Conservation (phyloP, 2,888 invertebrate species). For the Ophion ellenae region DNA sequence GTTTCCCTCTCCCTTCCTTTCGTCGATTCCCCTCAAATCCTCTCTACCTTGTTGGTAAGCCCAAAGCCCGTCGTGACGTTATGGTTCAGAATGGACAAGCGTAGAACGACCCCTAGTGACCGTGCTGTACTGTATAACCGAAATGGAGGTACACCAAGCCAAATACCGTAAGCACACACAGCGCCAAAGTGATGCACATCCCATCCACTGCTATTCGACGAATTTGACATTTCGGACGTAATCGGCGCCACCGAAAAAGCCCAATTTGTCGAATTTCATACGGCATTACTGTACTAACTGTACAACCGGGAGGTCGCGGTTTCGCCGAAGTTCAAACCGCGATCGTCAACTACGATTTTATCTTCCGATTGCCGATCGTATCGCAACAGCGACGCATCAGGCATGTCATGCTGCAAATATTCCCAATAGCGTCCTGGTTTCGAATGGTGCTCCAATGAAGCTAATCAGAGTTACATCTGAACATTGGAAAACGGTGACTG, state of each 20-base stretch:
- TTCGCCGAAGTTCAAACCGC: background rate
- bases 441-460: background rate
- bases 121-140: conserved; percentile 10
- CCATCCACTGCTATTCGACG: conserved; percentile 24
- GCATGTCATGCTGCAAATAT: background rate
- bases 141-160: conserved; percentile 27
- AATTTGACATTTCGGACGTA: conserved; percentile 49
- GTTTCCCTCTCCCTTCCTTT: conserved; percentile 5
- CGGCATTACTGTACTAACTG: conserved; percentile 36
- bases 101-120: conserved; percentile 12
- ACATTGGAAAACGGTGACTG: background rate
- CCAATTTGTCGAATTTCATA: conserved; percentile 32
- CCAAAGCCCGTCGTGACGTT: conserved; percentile 25
- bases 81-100: conserved; percentile 25
- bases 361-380: background rate
- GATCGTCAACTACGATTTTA: conserved; percentile 11
- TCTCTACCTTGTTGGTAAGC: conserved; percentile 17
- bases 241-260: conserved; percentile 40
- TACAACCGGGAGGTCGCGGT: background rate
- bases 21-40: background rate
- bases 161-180: conserved; percentile 37
- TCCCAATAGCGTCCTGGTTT: background rate
- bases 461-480: background rate
- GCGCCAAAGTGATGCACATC: conserved; percentile 14
- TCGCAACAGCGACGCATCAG: background rate